These are phyloP conservation scores for Tribolium madens DNA, from an alignment of 1,140 invertebrate genomes.

Conservation along the genomic window DNA sequence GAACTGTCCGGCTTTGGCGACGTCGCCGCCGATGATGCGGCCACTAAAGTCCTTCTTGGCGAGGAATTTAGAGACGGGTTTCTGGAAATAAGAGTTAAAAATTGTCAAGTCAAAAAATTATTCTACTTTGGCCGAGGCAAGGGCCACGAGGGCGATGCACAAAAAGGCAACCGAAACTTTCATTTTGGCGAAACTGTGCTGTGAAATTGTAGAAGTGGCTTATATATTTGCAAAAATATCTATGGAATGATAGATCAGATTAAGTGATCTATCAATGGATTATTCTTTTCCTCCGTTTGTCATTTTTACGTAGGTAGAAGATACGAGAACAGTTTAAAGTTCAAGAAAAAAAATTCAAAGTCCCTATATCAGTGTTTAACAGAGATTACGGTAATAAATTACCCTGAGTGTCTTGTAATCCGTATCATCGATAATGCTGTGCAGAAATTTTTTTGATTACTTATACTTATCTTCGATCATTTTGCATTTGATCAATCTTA, in stretches of 20 bases:
- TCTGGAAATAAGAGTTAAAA: background rate
- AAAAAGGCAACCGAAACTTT: background rate
- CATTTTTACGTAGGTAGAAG: background rate
- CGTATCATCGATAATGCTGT: too few relatives aligned
- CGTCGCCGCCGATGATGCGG: slow-evolving; percentile 72
- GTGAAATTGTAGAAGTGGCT: background rate
- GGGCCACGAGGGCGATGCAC: background rate
- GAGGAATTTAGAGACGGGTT: background rate
- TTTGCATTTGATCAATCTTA: background rate
- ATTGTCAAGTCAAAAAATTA: background rate
- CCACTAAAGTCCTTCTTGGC: background rate
- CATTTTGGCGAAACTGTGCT: background rate
- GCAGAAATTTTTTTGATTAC: background rate
- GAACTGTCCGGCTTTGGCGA: slow-evolving; percentile 71
- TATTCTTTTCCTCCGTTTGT: background rate
- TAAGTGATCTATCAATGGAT: background rate
- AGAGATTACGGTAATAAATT: background rate
- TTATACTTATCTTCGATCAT: background rate
- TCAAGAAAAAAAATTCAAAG: background rate
- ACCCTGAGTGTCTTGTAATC: background rate
- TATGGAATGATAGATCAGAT: background rate
- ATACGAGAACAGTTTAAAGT: background rate
- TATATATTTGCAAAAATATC: background rate
- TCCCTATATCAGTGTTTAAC: background rate
- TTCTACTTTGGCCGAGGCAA: background rate